A percentile compares a stretch with the other conserved stretches of the same genome.
Conservation (phyloP, 1,140 invertebrate species). For the Dendrolimus punctatus region DNA sequence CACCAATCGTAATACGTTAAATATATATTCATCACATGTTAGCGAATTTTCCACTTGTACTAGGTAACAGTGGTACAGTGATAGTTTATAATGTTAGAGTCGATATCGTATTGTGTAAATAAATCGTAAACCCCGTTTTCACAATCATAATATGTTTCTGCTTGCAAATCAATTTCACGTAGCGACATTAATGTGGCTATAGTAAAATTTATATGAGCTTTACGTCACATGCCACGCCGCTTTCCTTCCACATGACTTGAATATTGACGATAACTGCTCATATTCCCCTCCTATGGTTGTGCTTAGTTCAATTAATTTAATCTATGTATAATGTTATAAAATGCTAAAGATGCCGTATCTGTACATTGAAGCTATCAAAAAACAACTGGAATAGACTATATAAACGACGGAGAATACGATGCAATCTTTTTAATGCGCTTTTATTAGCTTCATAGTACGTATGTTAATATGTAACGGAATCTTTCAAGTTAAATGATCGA, state of each 20-base stretch:
- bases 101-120: slow-evolving; percentile 66
- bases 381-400: no score
- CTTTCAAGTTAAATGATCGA: no score
- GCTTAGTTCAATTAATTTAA: slow-evolving; percentile 25
- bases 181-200: slow-evolving; percentile 68
- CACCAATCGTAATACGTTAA: no score
- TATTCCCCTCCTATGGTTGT: slow-evolving; percentile 12
- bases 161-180: slow-evolving; percentile 71
- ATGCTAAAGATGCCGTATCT: no score
- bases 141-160: slow-evolving; percentile 71
- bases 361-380: no score
- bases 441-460: no score
- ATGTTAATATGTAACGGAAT: no score
- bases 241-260: slow-evolving; percentile 52
- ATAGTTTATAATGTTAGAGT: slow-evolving; percentile 57
- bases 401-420: no score
- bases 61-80: slow-evolving; percentile 35
- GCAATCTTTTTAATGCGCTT: no score
- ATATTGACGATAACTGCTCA: slow-evolving; percentile 38
- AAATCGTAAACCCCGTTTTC: slow-evolving; percentile 71
- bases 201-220: slow-evolving; percentile 70
- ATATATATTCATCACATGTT: not conserved
- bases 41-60: slow-evolving; percentile 24
- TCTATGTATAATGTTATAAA: slow-evolving; percentile 7
- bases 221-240: slow-evolving; percentile 52